A percentile compares a stretch with the other conserved stretches of the same genome.
Evolutionary conservation across 1,140 invertebrate genomes (phyloP).

Genomic region (Hylaeus volcanicus): DNA sequence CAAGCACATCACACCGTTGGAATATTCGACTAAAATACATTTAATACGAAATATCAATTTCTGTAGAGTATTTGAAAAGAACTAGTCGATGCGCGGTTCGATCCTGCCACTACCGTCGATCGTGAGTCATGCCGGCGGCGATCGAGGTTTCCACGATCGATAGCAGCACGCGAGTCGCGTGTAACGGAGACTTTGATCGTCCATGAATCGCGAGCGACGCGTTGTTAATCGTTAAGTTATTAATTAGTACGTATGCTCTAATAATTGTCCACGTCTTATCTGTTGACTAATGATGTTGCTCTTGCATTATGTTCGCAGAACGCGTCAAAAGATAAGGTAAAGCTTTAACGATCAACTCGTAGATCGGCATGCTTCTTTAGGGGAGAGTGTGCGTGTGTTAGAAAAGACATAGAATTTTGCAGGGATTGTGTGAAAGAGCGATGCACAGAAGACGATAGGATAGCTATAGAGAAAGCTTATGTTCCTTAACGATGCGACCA

Average conservation of each 20-base stretch:
- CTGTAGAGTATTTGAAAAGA: not conserved
- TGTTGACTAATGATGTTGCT: slow-evolving; percentile 74
- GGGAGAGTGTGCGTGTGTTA: slow-evolving; percentile 38
- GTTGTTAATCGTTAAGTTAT: slow-evolving; percentile 55
- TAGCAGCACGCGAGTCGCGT: not conserved
- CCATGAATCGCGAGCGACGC: slow-evolving; percentile 31
- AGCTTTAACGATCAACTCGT: slow-evolving; percentile 69
- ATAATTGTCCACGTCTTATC: slow-evolving; percentile 68
- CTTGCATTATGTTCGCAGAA: slow-evolving; percentile 79
- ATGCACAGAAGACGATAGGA: slow-evolving; percentile 15
- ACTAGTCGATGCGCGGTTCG: slow-evolving; percentile 36
- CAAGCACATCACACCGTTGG: not conserved
- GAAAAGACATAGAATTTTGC: slow-evolving; percentile 9
- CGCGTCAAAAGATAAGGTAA: slow-evolving; percentile 79
- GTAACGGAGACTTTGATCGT: not conserved
- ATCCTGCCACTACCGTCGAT: slow-evolving; percentile 26
- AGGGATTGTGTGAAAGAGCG: slow-evolving; percentile 28
- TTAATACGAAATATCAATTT: too few species aligned
- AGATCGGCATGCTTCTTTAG: slow-evolving; percentile 56
- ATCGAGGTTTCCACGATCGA: not conserved
- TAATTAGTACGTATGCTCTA: slow-evolving; percentile 62
- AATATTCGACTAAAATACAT: too few species aligned
- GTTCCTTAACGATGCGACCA: slow-evolving; percentile 34
- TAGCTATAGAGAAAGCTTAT: slow-evolving; percentile 39
- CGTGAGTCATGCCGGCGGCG: slow-evolving; percentile 15